Percentiles rank a stretch among this genome's conserved stretches.
These are phyloP conservation scores for Bergia puertoricense DNA, from an alignment of 92 coral and sea anemone genomes.

Conservation along the genomic window DNA sequence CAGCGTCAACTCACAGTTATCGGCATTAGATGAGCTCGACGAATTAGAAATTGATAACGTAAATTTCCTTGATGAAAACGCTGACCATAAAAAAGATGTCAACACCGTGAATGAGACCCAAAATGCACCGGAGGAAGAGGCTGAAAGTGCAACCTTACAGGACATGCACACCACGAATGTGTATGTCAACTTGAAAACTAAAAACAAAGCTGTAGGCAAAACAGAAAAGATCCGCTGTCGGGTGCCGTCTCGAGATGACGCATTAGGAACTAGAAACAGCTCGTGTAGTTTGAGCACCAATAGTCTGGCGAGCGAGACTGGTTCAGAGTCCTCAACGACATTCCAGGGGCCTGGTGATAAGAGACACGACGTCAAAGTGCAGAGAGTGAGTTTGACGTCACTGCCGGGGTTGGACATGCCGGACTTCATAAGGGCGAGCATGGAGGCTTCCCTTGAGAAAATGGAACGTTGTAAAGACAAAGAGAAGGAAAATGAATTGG, in stretches of 20 bases:
- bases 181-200: constrained; percentile 7
- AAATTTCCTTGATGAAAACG: neutral
- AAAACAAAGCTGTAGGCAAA: neutral
- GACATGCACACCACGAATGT: neutral
- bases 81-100: neutral
- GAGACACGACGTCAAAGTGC: constrained; percentile 35
- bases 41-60: constrained; percentile 23
- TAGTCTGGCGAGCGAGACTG: constrained; percentile 38
- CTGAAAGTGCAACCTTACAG: neutral
- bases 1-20: constrained; percentile 38
- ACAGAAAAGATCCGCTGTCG: constrained; percentile 18
- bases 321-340: constrained; percentile 26
- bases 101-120: neutral
- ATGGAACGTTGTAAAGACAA: neutral
- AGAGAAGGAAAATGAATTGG: neutral
- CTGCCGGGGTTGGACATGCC: constrained; percentile 35
- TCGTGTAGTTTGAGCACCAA: constrained; percentile 23
- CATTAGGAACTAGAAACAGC: constrained; percentile 12
- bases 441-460: constrained; percentile 38
- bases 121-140: neutral
- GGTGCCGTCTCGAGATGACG: constrained; percentile 30
- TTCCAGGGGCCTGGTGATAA: constrained; percentile 43
- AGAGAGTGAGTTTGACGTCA: constrained; percentile 29
- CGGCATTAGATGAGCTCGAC: constrained; percentile 31
- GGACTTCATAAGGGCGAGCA: constrained; percentile 15